These are phyloP conservation scores for Talpa occidentalis DNA, from an alignment of 2,113 vertebrate species.

Conservation along the genomic window DNA sequence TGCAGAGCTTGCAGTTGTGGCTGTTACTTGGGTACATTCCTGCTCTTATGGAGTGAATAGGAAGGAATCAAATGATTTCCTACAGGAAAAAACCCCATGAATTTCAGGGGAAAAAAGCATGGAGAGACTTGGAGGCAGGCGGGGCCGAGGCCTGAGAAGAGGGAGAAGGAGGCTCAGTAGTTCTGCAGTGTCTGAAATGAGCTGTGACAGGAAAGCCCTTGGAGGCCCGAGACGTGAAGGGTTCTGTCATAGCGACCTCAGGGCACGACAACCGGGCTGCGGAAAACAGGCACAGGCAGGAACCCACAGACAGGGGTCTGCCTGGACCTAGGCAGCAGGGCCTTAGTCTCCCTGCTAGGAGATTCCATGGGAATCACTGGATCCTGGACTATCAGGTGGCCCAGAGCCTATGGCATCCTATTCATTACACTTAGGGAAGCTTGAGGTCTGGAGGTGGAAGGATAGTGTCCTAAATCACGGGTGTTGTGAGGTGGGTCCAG, in stretches of 20 bases:
- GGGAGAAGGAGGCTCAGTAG: neutral
- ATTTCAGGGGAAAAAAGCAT: conserved; percentile 17
- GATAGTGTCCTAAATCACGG: neutral
- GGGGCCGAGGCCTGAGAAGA: neutral
- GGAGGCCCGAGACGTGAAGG: neutral
- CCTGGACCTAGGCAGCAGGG: neutral
- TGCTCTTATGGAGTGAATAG: conserved; percentile 21
- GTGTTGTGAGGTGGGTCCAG: neutral
- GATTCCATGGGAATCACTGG: neutral
- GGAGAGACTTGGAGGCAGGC: neutral
- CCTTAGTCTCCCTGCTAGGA: neutral
- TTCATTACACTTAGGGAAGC: neutral
- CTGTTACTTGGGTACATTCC: no score
- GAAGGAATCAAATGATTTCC: neutral
- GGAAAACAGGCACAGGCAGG: neutral
- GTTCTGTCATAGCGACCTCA: neutral
- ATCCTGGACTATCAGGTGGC: neutral
- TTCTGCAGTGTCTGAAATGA: neutral
- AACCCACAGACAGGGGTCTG: no score
- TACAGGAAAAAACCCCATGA: neutral
- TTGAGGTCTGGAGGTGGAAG: neutral
- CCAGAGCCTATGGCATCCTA: neutral
- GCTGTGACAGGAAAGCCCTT: neutral
- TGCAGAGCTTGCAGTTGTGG: no score
- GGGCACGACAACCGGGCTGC: no score